Conservation (phyloP, 2,888 invertebrate species). For the Drosophila algonquin region DNA sequence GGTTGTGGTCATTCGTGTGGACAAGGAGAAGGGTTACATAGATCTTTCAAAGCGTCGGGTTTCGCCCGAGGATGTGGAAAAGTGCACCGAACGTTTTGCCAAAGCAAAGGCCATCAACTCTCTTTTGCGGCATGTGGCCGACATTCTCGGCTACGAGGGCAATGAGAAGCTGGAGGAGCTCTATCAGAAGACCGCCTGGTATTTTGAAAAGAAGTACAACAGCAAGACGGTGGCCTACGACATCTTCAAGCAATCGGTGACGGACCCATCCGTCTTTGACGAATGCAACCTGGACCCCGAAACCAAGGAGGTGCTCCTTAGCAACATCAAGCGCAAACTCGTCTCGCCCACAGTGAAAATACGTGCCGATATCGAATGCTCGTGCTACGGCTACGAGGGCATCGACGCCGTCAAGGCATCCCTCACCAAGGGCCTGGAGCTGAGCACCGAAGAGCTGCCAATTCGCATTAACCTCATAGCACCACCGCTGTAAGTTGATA, state of each 20-base stretch:
- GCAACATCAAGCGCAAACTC: slow-evolving; percentile 97
- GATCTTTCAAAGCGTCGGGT: slow-evolving; percentile 99
- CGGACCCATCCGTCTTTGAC: slow-evolving; percentile 96
- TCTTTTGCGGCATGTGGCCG: slow-evolving; percentile 98
- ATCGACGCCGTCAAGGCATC: slow-evolving; percentile 99
- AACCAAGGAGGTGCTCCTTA: slow-evolving; percentile 95
- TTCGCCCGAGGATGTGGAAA: slow-evolving; percentile 98
- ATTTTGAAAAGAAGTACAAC: slow-evolving; percentile 98
- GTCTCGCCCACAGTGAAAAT: slow-evolving; percentile 99
- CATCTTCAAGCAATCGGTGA: slow-evolving; percentile 98
- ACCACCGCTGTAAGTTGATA: slow-evolving; percentile 91
- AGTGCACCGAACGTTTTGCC: slow-evolving; percentile 99
- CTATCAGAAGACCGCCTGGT: slow-evolving; percentile 98
- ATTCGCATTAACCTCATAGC: slow-evolving; percentile 99
- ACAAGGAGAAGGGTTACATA: slow-evolving; percentile 99
- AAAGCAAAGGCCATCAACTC: slow-evolving; percentile 99
- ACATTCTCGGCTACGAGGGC: slow-evolving; percentile 94
- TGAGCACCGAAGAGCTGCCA: slow-evolving; percentile 96
- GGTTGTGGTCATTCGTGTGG: slow-evolving; percentile 99
- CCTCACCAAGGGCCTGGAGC: slow-evolving; percentile 93
- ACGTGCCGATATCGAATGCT: slow-evolving; percentile 95
- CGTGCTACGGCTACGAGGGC: slow-evolving; percentile 98
- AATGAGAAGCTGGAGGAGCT: slow-evolving; percentile 97
- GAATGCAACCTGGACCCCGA: slow-evolving; percentile 97
- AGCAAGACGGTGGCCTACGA: slow-evolving; percentile 98